These are phyloP conservation scores for Mugil cephalus DNA, from an alignment of 2,113 vertebrate species.

Conservation along the genomic window DNA sequence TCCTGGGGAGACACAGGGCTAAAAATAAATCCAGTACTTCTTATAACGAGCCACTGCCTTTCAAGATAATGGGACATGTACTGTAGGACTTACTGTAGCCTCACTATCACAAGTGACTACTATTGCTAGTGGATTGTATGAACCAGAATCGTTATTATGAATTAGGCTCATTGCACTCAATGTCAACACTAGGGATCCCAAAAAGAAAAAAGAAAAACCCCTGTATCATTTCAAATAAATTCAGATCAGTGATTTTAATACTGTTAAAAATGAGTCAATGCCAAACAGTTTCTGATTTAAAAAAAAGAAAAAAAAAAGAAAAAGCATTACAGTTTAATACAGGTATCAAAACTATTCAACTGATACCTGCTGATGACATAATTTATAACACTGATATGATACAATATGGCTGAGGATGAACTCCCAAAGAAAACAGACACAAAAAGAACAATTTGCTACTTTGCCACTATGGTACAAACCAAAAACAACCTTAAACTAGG, in stretches of 20 bases:
- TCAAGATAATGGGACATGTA: slow-evolving; percentile 28
- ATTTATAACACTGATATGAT: neutral
- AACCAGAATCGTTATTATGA: slow-evolving; percentile 19
- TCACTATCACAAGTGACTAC: neutral
- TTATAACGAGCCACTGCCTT: slow-evolving; percentile 49
- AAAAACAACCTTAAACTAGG: too few relatives aligned
- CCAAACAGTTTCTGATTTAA: too few relatives aligned
- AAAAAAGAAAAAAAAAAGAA: too few relatives aligned
- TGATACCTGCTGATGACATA: neutral
- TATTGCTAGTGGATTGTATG: neutral
- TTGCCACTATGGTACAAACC: too few relatives aligned
- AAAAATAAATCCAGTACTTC: slow-evolving; percentile 64
- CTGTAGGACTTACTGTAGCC: neutral
- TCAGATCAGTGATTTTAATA: slow-evolving; percentile 23
- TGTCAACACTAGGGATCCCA: slow-evolving; percentile 30
- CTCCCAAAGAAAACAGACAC: neutral
- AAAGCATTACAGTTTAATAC: too few relatives aligned
- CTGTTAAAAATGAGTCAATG: too few relatives aligned
- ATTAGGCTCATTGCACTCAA: neutral
- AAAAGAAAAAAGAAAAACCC: slow-evolving; percentile 15
- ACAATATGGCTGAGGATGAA: neutral
- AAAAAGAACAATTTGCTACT: too few relatives aligned
- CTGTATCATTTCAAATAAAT: slow-evolving; percentile 15
- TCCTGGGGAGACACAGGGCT: slow-evolving; percentile 17
- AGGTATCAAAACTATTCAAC: too few relatives aligned